phyloP scores from a whole-genome alignment of 2,113 vertebrate species.

The Poecilia latipinna region DNA sequence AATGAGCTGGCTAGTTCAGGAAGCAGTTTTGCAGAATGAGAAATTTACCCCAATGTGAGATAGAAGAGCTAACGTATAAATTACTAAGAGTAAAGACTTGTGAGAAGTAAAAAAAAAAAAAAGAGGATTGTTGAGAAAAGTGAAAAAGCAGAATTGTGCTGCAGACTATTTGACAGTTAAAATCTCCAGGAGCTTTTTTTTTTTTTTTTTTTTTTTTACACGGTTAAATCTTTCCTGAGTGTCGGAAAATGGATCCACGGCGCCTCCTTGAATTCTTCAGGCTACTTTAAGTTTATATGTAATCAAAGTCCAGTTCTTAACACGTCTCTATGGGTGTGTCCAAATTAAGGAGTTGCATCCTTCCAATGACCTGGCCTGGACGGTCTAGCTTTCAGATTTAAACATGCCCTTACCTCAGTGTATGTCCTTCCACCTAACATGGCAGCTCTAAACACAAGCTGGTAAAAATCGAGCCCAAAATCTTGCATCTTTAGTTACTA shows the following conservation, averaged over 20 bases:
- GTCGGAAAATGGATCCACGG: not conserved
- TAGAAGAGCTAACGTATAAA: slow-evolving; percentile 28
- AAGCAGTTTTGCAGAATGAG: slow-evolving; percentile 34
- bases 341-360: too few species aligned
- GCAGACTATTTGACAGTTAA: not conserved
- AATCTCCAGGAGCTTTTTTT: not conserved
- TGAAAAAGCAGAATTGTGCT: not conserved
- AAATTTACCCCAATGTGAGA: slow-evolving; percentile 31
- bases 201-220: too few species aligned
- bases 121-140: not conserved
- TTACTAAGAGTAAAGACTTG: slow-evolving; percentile 36
- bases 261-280: not conserved
- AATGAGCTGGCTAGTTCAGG: slow-evolving; percentile 51
- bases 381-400: too few species aligned
- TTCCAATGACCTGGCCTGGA: too few species aligned
- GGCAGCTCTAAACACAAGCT: too few species aligned
- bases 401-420: too few species aligned
- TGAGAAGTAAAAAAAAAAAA: slow-evolving; percentile 23
- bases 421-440: too few species aligned
- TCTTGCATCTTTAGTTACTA: too few species aligned
- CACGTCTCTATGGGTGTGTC: too few species aligned
- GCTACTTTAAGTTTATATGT: not conserved
- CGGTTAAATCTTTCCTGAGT: not conserved
- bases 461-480: too few species aligned
- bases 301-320: not conserved